A percentile compares a stretch with the other conserved stretches of the same genome.
phyloP scores from a whole-genome alignment of 2,113 vertebrate genomes.

The Cyphomyrus discorhynchus region DNA sequence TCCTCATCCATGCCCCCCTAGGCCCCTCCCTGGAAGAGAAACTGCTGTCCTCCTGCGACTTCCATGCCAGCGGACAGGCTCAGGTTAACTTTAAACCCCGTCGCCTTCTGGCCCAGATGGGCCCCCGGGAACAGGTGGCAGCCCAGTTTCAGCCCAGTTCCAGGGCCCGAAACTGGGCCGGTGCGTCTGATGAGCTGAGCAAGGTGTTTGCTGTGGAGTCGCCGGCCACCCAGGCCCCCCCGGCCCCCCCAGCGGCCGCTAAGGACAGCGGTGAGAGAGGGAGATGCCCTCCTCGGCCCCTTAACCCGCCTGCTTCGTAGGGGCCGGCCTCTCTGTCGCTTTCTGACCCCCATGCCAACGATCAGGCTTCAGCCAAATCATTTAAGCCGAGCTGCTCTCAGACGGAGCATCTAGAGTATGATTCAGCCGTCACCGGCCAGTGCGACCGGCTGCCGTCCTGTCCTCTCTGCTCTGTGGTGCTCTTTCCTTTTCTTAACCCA shows the following conservation, averaged over 20 bases:
- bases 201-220: slow-evolving; percentile 60
- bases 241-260: slow-evolving; percentile 47
- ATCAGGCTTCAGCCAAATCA: neutral
- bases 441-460: neutral
- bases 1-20: slow-evolving; percentile 71
- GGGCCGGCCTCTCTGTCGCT: neutral
- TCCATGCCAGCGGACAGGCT: slow-evolving; percentile 70
- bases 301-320: slow-evolving; percentile 2
- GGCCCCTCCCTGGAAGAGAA: slow-evolving; percentile 88
- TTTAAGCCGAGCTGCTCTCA: neutral
- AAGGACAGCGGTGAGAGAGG: slow-evolving; percentile 81
- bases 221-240: slow-evolving; percentile 60
- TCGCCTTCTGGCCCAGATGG: slow-evolving; percentile 55
- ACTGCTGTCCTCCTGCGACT: slow-evolving; percentile 74
- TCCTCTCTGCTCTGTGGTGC: neutral
- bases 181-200: slow-evolving; percentile 61
- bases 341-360: slow-evolving; percentile 11
- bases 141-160: slow-evolving; percentile 67
- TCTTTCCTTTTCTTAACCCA: neutral
- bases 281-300: slow-evolving; percentile 30
- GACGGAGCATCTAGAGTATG: neutral
- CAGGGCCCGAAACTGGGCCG: slow-evolving; percentile 65
- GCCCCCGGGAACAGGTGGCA: slow-evolving; percentile 58
- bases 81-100: slow-evolving; percentile 70
- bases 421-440: neutral